Percentiles rank a stretch among this genome's conserved stretches.
Evolutionary conservation across 64 coral and sea anemone species (phyloP).

Genomic region (Montipora capricornis): DNA sequence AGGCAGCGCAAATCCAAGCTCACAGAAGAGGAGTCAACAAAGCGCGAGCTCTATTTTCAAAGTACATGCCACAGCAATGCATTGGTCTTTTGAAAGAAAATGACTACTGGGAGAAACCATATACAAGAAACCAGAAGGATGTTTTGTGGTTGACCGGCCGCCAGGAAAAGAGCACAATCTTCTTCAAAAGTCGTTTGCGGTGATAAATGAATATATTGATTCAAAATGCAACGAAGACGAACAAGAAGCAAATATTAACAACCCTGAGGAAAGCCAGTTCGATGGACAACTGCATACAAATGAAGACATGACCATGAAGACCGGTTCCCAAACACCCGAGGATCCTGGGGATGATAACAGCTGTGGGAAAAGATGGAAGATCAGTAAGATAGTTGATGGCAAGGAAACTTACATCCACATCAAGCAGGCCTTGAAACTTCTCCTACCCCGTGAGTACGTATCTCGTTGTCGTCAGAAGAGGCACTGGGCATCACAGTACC

Average conservation of each 20-base stretch:
- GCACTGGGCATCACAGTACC: constrained; percentile 69
- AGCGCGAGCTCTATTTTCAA: constrained; percentile 15
- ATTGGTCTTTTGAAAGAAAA: constrained; percentile 20
- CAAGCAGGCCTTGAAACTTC: constrained; percentile 60
- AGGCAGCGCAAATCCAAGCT: constrained; percentile 24
- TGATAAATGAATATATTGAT: background rate
- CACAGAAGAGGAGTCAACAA: constrained; percentile 30
- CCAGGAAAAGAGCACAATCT: background rate
- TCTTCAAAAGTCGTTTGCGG: background rate
- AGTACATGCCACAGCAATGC: constrained; percentile 21
- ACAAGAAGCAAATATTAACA: no score
- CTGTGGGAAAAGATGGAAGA: constrained; percentile 31
- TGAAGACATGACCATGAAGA: background rate
- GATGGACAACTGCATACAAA: background rate
- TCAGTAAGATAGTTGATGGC: constrained; percentile 20
- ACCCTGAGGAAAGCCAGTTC: no score
- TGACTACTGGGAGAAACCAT: constrained; percentile 18
- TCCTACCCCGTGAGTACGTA: constrained; percentile 64
- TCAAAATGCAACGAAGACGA: no score
- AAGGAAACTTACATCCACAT: constrained; percentile 43
- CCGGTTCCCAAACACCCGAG: background rate
- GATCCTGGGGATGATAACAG: background rate
- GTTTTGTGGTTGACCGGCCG: background rate
- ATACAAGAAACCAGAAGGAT: background rate
- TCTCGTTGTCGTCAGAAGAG: constrained; percentile 46